Conservation (phyloP, 2,888 invertebrate species). For the Cryptocephalus primarius region DNA sequence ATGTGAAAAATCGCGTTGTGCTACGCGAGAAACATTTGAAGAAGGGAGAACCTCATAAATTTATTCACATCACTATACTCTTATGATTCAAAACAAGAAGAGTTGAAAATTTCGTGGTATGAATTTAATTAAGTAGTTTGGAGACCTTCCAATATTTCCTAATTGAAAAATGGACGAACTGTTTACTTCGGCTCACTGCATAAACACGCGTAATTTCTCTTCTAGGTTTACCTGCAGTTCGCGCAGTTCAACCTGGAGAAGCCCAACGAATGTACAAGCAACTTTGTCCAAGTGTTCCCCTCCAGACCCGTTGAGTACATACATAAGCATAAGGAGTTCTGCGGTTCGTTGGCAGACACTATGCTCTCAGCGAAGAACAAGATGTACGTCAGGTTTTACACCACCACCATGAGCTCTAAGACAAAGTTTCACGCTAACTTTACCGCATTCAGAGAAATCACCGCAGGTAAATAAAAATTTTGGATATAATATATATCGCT, state of each 20-base stretch:
- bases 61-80: too few species aligned
- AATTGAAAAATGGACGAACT: too few species aligned
- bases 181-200: too few species aligned
- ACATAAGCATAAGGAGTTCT: constrained; percentile 57
- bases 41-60: too few species aligned
- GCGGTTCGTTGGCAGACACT: constrained; percentile 76
- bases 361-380: constrained; percentile 56
- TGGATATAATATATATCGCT: too few species aligned
- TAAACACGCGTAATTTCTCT: constrained; percentile 9
- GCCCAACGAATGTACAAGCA: constrained; percentile 68
- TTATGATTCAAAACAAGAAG: too few species aligned
- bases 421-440: constrained; percentile 61
- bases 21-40: too few species aligned
- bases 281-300: constrained; percentile 64
- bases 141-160: too few species aligned
- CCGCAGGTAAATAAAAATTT: background rate
- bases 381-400: constrained; percentile 64
- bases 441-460: constrained; percentile 57
- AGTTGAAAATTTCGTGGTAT: too few species aligned
- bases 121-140: too few species aligned
- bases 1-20: too few species aligned
- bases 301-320: constrained; percentile 53
- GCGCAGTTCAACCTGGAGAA: constrained; percentile 51
- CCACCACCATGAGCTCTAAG: constrained; percentile 44
- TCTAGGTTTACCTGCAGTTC: constrained; percentile 61